Evolutionary conservation across 1,140 invertebrate genomes (phyloP), one percentile per base, ranked within the genome.

Genomic region (Hirudo medicinalis): DNA sequence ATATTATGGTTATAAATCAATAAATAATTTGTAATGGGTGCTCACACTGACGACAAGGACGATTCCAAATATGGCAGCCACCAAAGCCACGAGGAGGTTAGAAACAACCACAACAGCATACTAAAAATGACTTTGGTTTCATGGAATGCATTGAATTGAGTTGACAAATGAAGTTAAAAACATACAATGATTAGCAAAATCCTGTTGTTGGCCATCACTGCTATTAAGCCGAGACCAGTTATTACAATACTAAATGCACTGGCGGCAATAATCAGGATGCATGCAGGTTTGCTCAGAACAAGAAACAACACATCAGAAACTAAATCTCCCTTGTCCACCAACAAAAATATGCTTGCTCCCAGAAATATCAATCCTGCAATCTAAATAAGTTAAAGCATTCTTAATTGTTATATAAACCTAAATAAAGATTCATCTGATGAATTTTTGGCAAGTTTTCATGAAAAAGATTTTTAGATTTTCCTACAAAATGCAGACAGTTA

Each of bases 311-410:
- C 69, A 54, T 22, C 32, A 36, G 69, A 11, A 19, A 70, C n/a
- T 5, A 70, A 49, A 25, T 70, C 69, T 49, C 69, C 49, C 53
- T 70, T 70, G 49, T 70, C 32, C 3, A 70, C 49, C 6, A 53
- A n/a, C 32, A 70, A 53, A 53, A 53, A 70, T 54, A 70, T 49
- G n/a, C 69, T 49, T 49, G 69, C 69, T 25, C 69, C 69, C 25
- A 70, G 25, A 25, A 70, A 53, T 40, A 32, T 54, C 69, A 70
- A 22, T 13, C 69, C 69, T 22, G 69, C 29, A 25, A 70, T 49
- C 69, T 70, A n/a, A 15, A 68, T 15, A 63, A 63, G 29, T 25
- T 63, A 63, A 63, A n/a, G 29, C 13, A 22, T 25, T 25, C 22
- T 13, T 63, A 13, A 63, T 57, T 5, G 25, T 57, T n/a, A 4